Conservation (phyloP, 2,888 invertebrate genomes). For the Anthophora plumipes region DNA sequence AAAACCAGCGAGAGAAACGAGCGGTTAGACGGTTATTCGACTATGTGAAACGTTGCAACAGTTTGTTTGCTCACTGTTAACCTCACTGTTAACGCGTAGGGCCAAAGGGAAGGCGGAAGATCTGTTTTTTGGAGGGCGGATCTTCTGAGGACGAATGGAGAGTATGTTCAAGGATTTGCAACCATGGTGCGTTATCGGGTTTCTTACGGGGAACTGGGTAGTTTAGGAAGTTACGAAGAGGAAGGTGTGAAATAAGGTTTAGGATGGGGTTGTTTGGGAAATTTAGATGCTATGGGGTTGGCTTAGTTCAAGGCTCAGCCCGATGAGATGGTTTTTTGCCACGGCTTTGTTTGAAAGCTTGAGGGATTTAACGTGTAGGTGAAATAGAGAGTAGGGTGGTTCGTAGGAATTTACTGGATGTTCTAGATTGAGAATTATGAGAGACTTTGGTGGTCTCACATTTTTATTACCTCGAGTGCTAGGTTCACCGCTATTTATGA, state of each 20-base stretch:
- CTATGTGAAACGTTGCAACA: too few species aligned
- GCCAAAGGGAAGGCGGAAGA: neutral
- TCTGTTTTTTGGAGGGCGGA: slow-evolving; percentile 1
- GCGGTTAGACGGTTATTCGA: too few species aligned
- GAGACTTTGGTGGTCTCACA: too few species aligned
- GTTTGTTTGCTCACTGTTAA: slow-evolving; percentile 33
- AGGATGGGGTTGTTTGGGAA: neutral
- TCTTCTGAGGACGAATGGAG: slow-evolving; percentile 22
- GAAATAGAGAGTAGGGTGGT: too few species aligned
- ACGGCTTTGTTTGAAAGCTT: too few species aligned
- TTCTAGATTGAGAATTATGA: too few species aligned
- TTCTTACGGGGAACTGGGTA: slow-evolving; percentile 9
- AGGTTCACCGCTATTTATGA: too few species aligned
- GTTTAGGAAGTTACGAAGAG: slow-evolving; percentile 15
- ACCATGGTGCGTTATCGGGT: slow-evolving; percentile 33
- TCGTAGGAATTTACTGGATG: too few species aligned
- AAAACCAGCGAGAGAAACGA: too few species aligned
- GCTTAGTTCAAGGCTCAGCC: neutral
- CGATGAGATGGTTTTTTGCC: neutral
- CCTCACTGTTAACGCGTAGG: neutral
- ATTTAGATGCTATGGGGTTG: neutral
- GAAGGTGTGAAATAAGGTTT: neutral
- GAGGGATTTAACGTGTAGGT: neutral
- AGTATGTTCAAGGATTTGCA: neutral
- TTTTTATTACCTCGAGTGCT: too few species aligned